These are phyloP conservation scores for Carpatolechia fugitivella DNA, from an alignment of 2,888 invertebrate genomes.

Conservation along the genomic window DNA sequence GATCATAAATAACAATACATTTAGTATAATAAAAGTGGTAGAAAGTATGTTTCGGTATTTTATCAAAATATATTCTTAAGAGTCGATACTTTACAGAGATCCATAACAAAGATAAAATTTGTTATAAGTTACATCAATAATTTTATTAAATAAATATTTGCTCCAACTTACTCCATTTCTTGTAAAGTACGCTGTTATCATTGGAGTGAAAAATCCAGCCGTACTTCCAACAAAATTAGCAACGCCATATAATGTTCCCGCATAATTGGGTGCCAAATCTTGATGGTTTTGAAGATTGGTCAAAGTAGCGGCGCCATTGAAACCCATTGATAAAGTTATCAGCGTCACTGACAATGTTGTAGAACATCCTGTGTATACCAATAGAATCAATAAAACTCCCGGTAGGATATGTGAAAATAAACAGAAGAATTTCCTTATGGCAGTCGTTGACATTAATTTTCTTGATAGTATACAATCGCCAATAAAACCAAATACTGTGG, in stretches of 20 bases:
- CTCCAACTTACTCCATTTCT: conserved; percentile 67
- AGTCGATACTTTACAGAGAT: too few relatives aligned
- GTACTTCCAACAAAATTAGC: conserved; percentile 86
- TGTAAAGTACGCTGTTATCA: conserved; percentile 84
- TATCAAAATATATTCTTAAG: too few relatives aligned
- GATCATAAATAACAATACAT: too few relatives aligned
- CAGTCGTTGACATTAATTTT: conserved; percentile 61
- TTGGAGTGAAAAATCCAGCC: conserved; percentile 86
- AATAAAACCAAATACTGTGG: conserved; percentile 84
- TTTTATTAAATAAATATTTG: too few relatives aligned
- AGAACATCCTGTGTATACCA: conserved; percentile 82
- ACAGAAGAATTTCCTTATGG: conserved; percentile 82
- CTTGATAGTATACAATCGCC: conserved; percentile 80
- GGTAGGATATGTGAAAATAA: conserved; percentile 80
- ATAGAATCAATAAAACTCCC: conserved; percentile 68
- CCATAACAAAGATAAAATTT: too few relatives aligned
- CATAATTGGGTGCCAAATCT: conserved; percentile 88
- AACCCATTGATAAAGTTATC: conserved; percentile 83
- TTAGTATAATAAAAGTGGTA: too few relatives aligned
- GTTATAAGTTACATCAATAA: too few relatives aligned
- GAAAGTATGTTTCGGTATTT: too few relatives aligned
- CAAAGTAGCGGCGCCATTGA: conserved; percentile 81
- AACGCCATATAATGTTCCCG: conserved; percentile 88
- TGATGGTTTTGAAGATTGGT: conserved; percentile 83
- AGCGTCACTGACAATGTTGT: conserved; percentile 80